A percentile compares a stretch with the other conserved stretches of the same genome.
phyloP scores from a whole-genome alignment of 2,888 invertebrate species.

The Ophraella communa region DNA sequence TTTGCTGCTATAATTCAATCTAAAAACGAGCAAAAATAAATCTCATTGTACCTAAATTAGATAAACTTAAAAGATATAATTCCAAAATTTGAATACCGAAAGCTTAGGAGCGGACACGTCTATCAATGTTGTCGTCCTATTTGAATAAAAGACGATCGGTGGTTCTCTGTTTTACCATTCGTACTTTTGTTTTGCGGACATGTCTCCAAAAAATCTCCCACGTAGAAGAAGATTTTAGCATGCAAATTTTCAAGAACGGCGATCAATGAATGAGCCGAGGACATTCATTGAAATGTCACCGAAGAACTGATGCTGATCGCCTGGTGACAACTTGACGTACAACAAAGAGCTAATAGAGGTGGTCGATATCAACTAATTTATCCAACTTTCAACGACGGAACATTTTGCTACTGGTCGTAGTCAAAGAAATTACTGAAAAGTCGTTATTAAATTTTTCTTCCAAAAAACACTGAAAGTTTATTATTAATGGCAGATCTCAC shows the following conservation, averaged over 20 bases:
- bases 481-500: too few species aligned
- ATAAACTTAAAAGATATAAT: constrained; percentile 53
- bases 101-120: constrained; percentile 55
- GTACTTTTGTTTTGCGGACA: constrained; percentile 43
- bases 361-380: neutral
- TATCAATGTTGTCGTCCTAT: constrained; percentile 52
- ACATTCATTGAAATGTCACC: constrained; percentile 51
- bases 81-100: constrained; percentile 52
- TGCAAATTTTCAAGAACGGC: constrained; percentile 46
- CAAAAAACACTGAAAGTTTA: too few species aligned
- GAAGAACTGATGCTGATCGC: constrained; percentile 36
- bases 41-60: constrained; percentile 53
- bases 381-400: neutral
- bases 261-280: constrained; percentile 42
- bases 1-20: constrained; percentile 56
- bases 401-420: neutral
- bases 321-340: constrained; percentile 54
- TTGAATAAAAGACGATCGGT: constrained; percentile 56
- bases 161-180: constrained; percentile 53
- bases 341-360: constrained; percentile 18
- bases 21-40: constrained; percentile 51
- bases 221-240: constrained; percentile 51
- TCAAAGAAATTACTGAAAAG: too few species aligned
- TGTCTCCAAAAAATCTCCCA: constrained; percentile 54
- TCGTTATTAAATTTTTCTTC: too few species aligned